phyloP scores from a whole-genome alignment of 1,140 invertebrate genomes.

The Saccostrea cuccullata region DNA sequence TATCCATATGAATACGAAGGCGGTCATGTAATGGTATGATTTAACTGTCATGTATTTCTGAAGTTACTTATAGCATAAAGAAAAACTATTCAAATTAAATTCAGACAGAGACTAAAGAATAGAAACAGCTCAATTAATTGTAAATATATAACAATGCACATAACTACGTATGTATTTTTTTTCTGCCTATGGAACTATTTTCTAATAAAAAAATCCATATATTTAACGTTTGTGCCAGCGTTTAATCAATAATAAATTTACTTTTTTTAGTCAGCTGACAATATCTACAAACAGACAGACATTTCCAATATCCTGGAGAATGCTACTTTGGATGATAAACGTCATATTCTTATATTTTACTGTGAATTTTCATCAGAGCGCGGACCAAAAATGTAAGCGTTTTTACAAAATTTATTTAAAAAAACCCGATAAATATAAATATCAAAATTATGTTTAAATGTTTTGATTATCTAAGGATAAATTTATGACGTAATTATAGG shows the following conservation, averaged over 20 bases:
- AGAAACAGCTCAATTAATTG: too few species aligned
- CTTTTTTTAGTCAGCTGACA: slow-evolving; percentile 83
- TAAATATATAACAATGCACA: too few species aligned
- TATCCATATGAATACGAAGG: slow-evolving; percentile 98
- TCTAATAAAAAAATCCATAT: too few species aligned
- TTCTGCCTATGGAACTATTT: too few species aligned
- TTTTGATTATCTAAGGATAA: not conserved
- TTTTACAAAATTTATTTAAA: not conserved
- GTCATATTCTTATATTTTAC: slow-evolving; percentile 94
- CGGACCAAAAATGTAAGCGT: slow-evolving; percentile 90
- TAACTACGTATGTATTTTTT: too few species aligned
- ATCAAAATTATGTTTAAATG: not conserved
- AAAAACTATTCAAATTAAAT: too few species aligned
- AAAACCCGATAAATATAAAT: not conserved
- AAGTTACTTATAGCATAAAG: not conserved
- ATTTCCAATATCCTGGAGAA: slow-evolving; percentile 82
- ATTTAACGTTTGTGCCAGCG: too few species aligned
- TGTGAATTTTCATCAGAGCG: slow-evolving; percentile 98
- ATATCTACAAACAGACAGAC: slow-evolving; percentile 88
- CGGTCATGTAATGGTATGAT: slow-evolving; percentile 88
- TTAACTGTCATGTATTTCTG: not conserved
- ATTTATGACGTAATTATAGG: not conserved
- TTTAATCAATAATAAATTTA: too few species aligned
- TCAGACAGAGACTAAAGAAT: too few species aligned
- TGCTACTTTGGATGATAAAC: slow-evolving; percentile 82